Evolutionary conservation across 2,888 invertebrate genomes (phyloP).

Genomic region (Nephrotoma guestfalica): DNA sequence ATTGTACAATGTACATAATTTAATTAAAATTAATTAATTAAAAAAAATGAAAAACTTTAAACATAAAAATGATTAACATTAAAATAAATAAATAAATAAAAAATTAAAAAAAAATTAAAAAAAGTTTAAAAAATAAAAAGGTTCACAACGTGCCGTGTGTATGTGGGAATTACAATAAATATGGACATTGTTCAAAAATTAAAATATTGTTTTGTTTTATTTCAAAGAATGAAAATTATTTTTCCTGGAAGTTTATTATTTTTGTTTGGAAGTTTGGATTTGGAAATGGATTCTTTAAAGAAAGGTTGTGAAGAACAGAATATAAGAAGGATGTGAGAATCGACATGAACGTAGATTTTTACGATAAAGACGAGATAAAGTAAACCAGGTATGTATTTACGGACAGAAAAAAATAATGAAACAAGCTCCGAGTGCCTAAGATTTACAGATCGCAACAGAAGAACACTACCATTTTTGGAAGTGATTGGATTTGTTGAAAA

Average conservation of each 20-base stretch:
- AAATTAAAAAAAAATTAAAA: constrained; percentile 6
- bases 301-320: too few species aligned
- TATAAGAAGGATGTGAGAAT: too few species aligned
- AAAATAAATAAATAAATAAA: constrained; percentile 6
- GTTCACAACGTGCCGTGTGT: constrained; percentile 85
- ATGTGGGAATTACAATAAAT: constrained; percentile 66
- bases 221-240: constrained; percentile 22
- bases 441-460: too few species aligned
- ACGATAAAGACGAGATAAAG: too few species aligned
- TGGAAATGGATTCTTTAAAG: too few species aligned
- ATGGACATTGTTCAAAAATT: constrained; percentile 71
- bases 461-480: too few species aligned
- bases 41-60: constrained; percentile 4
- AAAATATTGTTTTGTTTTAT: constrained; percentile 34
- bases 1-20: constrained; percentile 4
- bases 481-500: too few species aligned
- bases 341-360: too few species aligned
- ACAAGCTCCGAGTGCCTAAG: too few species aligned
- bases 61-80: constrained; percentile 1
- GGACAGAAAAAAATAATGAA: too few species aligned
- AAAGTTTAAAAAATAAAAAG: constrained; percentile 43
- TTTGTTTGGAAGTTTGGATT: background rate
- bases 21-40: constrained; percentile 5
- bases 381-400: too few species aligned
- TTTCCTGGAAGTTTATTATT: background rate